Percentiles rank a stretch among this genome's conserved stretches.
Evolutionary conservation across 2,888 invertebrate species (phyloP).

Genomic region (Drosophila colorata): DNA sequence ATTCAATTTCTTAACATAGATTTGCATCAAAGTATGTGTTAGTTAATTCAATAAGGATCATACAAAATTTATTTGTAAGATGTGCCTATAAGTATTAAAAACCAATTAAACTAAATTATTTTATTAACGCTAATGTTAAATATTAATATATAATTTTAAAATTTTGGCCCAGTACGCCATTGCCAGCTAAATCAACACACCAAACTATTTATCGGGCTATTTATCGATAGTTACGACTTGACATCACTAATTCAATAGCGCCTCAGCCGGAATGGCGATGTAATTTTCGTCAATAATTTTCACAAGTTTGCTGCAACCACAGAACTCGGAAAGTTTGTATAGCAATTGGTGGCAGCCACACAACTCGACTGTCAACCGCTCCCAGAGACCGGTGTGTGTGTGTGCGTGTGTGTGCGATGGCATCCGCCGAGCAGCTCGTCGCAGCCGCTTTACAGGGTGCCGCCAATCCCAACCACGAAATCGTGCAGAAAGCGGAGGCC

Average conservation of each 20-base stretch:
- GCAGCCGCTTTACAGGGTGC: conserved; percentile 90
- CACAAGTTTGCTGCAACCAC: conserved; percentile 17
- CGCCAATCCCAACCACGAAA: conserved; percentile 92
- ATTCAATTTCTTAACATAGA: too few relatives aligned
- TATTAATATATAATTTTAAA: too few relatives aligned
- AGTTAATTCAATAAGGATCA: too few relatives aligned
- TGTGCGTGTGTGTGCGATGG: conserved; percentile 49
- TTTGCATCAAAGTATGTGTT: too few relatives aligned
- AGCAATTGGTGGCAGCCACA: conserved; percentile 1
- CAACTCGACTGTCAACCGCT: conserved; percentile 22
- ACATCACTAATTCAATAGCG: conserved; percentile 52
- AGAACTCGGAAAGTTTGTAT: not conserved
- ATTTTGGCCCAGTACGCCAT: not conserved
- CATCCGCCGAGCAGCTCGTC: conserved; percentile 84
- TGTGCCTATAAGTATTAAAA: too few relatives aligned
- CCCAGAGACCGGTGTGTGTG: conserved; percentile 2
- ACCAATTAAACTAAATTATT: too few relatives aligned
- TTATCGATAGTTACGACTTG: conserved; percentile 42
- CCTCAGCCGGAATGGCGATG: conserved; percentile 59
- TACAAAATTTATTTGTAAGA: too few relatives aligned
- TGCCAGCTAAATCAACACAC: not conserved
- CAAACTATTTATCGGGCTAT: not conserved
- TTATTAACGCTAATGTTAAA: too few relatives aligned
- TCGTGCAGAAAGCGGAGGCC: conserved; percentile 94
- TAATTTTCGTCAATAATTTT: conserved; percentile 59